A percentile compares a stretch with the other conserved stretches of the same genome.
Evolutionary conservation across 2,888 invertebrate species (phyloP).

Genomic region (Notocelia uddmanniana): DNA sequence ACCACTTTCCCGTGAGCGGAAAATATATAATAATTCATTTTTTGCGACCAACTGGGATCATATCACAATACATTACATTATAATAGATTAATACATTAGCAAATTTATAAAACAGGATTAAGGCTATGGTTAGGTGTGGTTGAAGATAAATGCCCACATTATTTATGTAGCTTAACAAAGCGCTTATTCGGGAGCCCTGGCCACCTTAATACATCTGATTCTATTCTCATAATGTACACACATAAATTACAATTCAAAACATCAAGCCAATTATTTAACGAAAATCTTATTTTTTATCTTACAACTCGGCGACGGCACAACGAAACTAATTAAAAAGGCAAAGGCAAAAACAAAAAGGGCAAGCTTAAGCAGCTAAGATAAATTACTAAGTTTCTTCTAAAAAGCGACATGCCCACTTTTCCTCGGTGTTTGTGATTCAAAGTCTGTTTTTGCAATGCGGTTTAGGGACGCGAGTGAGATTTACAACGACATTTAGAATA

Average conservation of each 20-base stretch:
- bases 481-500: background rate
- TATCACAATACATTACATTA: too few relatives aligned
- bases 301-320: constrained; percentile 57
- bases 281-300: constrained; percentile 65
- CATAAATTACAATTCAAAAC: constrained; percentile 8
- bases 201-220: too few relatives aligned
- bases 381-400: constrained; percentile 73
- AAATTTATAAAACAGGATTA: too few relatives aligned
- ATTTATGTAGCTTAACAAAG: too few relatives aligned
- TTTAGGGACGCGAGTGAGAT: constrained; percentile 12
- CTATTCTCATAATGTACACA: too few relatives aligned
- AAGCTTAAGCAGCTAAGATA: constrained; percentile 73
- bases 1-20: too few relatives aligned
- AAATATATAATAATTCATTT: too few relatives aligned
- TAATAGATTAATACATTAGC: too few relatives aligned
- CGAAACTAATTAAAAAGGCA: constrained; percentile 76
- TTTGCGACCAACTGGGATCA: too few relatives aligned
- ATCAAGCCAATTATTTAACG: constrained; percentile 39
- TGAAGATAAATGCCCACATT: too few relatives aligned
- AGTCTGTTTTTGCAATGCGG: constrained; percentile 46
- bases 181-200: too few relatives aligned
- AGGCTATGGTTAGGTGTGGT: too few relatives aligned
- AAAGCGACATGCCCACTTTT: constrained; percentile 56
- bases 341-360: constrained; percentile 64
- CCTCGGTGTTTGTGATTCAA: constrained; percentile 51